Evolutionary conservation across 2,113 vertebrate species (phyloP).

Genomic region (Hystrix brachyura): DNA sequence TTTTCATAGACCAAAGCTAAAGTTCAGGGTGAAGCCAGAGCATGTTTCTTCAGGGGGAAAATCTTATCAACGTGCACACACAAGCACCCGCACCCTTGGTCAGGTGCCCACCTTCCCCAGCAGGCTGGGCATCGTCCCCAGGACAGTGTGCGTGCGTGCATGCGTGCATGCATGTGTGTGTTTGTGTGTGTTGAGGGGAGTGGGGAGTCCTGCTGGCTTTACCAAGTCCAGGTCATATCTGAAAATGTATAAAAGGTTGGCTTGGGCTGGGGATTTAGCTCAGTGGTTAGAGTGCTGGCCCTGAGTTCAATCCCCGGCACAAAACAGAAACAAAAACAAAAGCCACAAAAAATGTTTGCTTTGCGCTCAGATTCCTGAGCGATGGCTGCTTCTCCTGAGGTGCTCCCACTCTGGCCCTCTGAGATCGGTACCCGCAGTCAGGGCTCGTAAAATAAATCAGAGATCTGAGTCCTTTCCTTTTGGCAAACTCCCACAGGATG

Average conservation of each 20-base stretch:
- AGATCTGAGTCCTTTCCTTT: background rate
- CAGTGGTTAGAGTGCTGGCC: too few relatives aligned
- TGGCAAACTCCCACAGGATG: background rate
- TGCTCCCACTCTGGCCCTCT: background rate
- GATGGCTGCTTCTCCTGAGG: background rate
- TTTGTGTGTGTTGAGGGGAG: background rate
- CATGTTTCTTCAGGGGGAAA: conserved; percentile 63
- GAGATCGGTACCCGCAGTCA: background rate
- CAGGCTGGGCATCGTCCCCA: background rate
- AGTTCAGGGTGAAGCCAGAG: conserved; percentile 77
- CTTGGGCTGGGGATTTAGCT: background rate
- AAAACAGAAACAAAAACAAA: too few relatives aligned
- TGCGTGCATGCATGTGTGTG: background rate
- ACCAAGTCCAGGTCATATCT: background rate
- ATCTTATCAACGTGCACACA: conserved; percentile 57
- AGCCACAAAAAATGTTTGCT: background rate
- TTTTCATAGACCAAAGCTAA: conserved; percentile 80
- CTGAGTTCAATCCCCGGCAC: too few relatives aligned
- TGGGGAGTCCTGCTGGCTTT: background rate
- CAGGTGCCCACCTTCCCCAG: background rate
- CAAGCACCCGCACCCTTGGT: conserved; percentile 10
- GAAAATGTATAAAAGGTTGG: background rate
- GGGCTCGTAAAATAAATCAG: background rate
- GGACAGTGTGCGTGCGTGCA: background rate
- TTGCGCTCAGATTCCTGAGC: background rate